Conservation (phyloP, 2,797 vertebrate species). For the Pangasius krempfi region DNA sequence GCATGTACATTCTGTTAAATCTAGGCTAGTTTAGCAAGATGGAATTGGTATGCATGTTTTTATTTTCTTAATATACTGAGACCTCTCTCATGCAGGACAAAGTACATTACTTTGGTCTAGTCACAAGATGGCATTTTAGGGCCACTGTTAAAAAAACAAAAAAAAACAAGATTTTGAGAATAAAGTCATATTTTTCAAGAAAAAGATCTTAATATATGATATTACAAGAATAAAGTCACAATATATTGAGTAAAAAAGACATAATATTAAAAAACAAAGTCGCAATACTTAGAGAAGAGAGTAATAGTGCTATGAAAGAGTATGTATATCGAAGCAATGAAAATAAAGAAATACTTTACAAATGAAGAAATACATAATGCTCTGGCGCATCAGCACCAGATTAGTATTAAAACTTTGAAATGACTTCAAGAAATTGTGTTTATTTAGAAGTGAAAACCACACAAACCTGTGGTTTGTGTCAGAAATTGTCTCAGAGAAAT, state of each 20-base stretch:
- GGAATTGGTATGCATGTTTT: background rate
- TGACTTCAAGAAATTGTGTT: background rate
- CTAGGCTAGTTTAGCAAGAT: background rate
- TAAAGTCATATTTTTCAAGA: too few relatives aligned
- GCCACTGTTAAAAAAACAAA: background rate
- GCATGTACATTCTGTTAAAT: background rate
- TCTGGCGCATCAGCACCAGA: background rate
- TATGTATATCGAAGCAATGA: background rate
- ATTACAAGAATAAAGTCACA: too few relatives aligned
- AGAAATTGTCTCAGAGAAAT: background rate
- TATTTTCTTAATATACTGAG: background rate
- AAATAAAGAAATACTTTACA: background rate
- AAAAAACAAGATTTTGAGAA: too few relatives aligned
- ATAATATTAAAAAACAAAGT: too few relatives aligned
- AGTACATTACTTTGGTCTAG: background rate
- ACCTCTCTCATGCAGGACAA: background rate
- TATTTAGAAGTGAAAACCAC: background rate
- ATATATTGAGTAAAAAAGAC: too few relatives aligned
- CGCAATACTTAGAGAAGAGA: background rate
- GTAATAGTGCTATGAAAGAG: background rate
- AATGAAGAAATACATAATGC: background rate
- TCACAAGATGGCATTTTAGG: background rate
- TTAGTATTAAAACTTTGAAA: background rate
- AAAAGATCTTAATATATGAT: too few relatives aligned
- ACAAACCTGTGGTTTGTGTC: background rate